Percentiles rank a stretch among this genome's conserved stretches.
Conservation (phyloP, 2,888 invertebrate genomes). For the Pseudococcus viburni region DNA sequence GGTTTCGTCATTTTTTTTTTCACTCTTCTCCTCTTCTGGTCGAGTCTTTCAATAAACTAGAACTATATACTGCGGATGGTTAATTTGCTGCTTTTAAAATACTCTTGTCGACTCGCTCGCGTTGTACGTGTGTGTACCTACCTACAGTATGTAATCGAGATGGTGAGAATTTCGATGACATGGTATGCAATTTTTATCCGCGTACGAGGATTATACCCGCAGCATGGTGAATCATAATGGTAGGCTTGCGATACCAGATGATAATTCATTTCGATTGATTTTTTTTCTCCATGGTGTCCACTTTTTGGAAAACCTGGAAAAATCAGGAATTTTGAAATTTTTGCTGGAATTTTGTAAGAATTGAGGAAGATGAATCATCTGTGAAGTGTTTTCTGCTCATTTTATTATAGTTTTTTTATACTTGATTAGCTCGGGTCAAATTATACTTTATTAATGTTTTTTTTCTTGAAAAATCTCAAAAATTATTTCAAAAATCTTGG, state of each 20-base stretch:
- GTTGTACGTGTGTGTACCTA: slow-evolving; percentile 13
- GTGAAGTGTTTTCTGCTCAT: too few species aligned
- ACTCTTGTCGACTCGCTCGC: neutral
- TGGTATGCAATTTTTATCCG: slow-evolving; percentile 53
- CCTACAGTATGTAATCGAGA: neutral
- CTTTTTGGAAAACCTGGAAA: too few species aligned
- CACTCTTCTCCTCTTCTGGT: neutral
- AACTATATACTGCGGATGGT: neutral
- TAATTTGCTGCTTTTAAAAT: slow-evolving; percentile 36
- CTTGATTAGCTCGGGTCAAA: too few species aligned
- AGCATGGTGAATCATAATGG: slow-evolving; percentile 19
- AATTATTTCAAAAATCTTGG: too few species aligned
- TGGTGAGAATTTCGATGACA: slow-evolving; percentile 57
- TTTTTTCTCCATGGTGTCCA: too few species aligned
- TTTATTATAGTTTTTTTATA: too few species aligned
- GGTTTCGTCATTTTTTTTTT: slow-evolving; percentile 47
- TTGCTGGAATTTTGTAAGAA: too few species aligned
- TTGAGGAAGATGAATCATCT: too few species aligned
- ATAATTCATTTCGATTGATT: neutral
- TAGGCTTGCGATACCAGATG: neutral
- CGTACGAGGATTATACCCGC: neutral
- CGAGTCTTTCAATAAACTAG: slow-evolving; percentile 32
- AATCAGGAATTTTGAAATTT: too few species aligned
- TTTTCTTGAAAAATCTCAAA: too few species aligned
- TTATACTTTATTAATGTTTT: too few species aligned